Evolutionary conservation across 1,140 invertebrate genomes (phyloP), one percentile per base, ranked within the genome.

Genomic region (Drosophila ohnishii): DNA sequence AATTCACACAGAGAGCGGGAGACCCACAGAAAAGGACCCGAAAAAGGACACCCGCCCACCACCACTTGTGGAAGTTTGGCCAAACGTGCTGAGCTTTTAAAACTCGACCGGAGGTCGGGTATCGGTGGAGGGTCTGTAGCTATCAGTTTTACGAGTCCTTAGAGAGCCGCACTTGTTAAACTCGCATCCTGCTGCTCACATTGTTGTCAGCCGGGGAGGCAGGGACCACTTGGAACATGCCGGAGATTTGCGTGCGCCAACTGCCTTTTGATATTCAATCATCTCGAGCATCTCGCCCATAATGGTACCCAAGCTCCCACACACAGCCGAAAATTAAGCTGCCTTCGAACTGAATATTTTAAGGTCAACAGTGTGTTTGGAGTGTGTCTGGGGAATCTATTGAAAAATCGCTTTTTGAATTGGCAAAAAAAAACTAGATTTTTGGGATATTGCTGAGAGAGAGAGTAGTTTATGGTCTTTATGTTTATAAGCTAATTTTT

Each of bases 181-280:
- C 71, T 83, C 77, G 56, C 64, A 56, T 67, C 62, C 61, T 50
- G 53, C 47, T 40, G 64, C 73, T 59, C 51, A 37, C 67, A 66
- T 57, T 67, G 66, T 62, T 62, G 53, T 48, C 65, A 48, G 69
- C 30, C 62, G n/a, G 5, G 25, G 8, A 10, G 47, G 45, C 45
- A 28, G 45, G 44, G 58, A 63, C 30, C 22, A 50, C 51, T 81
- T 53, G 53, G 66, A 87, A 80, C 84, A 87, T 88, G 83, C 77
- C 67, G 75, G 83, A 88, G 84, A 87, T 87, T 87, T 87, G 79
- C 79, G 64, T 86, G 70, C 63, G 61, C 64, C 75, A 80, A 80
- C 84, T 83, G 84, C 80, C 84, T 87, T 88, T 87, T 87, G 84
- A 88, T 87, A 87, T 87, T 87, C 84, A 87, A 88, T 87, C 84